A percentile compares a stretch with the other conserved stretches of the same genome.
phyloP scores from a whole-genome alignment of 1,140 invertebrate genomes.

The Spodoptera frugiperda region DNA sequence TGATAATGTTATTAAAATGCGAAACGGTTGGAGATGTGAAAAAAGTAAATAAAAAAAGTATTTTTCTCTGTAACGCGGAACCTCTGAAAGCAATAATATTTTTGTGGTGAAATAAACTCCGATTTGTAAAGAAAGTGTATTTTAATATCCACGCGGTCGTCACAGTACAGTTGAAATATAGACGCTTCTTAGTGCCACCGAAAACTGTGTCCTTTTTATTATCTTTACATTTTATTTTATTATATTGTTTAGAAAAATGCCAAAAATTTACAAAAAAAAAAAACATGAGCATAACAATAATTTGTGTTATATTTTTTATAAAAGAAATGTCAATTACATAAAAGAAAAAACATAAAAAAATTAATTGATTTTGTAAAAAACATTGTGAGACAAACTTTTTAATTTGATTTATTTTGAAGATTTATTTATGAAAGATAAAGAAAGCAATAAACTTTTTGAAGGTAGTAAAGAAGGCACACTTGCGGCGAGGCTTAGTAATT shows the following conservation, averaged over 20 bases:
- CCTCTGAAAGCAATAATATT: conserved; percentile 85
- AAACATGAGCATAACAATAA: neutral
- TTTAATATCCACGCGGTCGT: conserved; percentile 81
- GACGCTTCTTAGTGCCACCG: conserved; percentile 78
- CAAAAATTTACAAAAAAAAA: conserved; percentile 14
- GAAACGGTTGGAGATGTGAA: conserved; percentile 57
- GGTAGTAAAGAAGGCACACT: conserved; percentile 60
- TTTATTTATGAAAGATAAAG: conserved; percentile 12
- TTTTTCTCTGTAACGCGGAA: conserved; percentile 80
- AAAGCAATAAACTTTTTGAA: conserved; percentile 37
- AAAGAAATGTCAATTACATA: conserved; percentile 42
- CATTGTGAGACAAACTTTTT: neutral
- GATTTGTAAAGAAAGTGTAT: conserved; percentile 80
- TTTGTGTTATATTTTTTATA: conserved; percentile 42
- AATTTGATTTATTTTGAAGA: neutral
- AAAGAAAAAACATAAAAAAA: conserved; percentile 31
- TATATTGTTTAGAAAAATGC: neutral
- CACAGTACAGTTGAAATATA: conserved; percentile 73
- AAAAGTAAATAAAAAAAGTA: conserved; percentile 65
- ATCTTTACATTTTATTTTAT: conserved; percentile 14
- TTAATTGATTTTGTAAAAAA: conserved; percentile 17
- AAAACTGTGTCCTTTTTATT: conserved; percentile 66
- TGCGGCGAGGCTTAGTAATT: conserved; percentile 73
- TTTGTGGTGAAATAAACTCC: conserved; percentile 80
- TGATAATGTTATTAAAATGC: conserved; percentile 63